Percentiles rank a stretch among this genome's conserved stretches.
phyloP scores from a whole-genome alignment of 1,140 invertebrate genomes.

The Bombus ignitus region DNA sequence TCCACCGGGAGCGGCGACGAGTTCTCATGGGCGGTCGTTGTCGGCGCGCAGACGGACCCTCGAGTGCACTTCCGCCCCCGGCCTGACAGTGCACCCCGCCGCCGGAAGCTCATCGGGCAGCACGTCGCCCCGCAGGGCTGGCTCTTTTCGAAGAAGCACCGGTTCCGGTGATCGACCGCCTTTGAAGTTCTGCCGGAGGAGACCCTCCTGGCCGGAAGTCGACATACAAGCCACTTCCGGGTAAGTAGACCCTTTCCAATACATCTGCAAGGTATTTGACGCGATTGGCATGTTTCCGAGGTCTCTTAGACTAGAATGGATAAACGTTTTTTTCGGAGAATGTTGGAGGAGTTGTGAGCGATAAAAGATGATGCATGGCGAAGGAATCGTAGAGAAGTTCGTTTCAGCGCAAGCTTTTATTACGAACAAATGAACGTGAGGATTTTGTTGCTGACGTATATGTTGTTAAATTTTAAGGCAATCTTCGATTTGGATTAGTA shows the following conservation, averaged over 20 bases:
- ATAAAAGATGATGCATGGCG: accelerated
- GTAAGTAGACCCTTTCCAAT: constrained; percentile 82
- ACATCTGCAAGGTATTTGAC: neutral
- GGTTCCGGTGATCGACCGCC: constrained; percentile 84
- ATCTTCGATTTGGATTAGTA: too few species aligned
- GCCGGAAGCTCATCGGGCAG: constrained; percentile 62
- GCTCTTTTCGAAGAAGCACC: constrained; percentile 75
- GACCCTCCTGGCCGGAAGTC: constrained; percentile 92
- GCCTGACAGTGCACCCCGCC: constrained; percentile 82
- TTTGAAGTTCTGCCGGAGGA: constrained; percentile 88
- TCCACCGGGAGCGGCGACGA: constrained; percentile 85
- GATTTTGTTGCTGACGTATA: neutral
- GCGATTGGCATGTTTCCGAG: neutral
- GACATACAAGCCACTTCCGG: constrained; percentile 90
- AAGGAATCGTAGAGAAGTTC: neutral
- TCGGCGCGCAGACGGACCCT: constrained; percentile 75
- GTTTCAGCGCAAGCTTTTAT: neutral
- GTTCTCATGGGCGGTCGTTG: constrained; percentile 70
- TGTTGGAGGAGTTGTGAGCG: neutral
- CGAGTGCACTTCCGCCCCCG: constrained; percentile 70
- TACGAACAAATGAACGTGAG: neutral
- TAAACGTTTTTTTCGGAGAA: neutral
- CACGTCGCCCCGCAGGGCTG: constrained; percentile 67
- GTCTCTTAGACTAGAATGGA: neutral
- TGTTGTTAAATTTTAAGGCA: neutral